These are phyloP conservation scores for Tringa solitaria DNA, from an alignment of 2,113 vertebrate species.

Conservation along the genomic window DNA sequence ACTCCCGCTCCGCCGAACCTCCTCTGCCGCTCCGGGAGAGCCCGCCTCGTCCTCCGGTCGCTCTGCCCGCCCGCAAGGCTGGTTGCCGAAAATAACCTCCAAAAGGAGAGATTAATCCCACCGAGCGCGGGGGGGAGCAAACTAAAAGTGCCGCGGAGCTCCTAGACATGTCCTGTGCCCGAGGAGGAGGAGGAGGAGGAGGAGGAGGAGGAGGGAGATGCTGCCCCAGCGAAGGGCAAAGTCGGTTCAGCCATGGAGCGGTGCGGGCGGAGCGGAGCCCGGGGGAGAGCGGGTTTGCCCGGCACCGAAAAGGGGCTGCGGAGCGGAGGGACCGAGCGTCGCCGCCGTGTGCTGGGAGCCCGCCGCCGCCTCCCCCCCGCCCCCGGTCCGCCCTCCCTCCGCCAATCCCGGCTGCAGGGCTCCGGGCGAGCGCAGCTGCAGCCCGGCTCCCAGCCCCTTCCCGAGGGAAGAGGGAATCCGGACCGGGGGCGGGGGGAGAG, in stretches of 20 bases:
- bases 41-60: background rate
- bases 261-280: background rate
- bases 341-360: background rate
- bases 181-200: background rate
- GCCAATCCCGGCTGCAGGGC: background rate
- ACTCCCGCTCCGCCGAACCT: background rate
- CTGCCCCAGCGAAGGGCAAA: background rate
- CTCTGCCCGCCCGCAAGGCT: background rate
- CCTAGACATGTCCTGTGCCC: background rate
- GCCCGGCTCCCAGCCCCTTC: background rate
- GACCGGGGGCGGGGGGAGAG: background rate
- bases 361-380: background rate
- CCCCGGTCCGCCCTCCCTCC: background rate
- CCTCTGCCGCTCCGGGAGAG: background rate
- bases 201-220: background rate
- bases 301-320: background rate
- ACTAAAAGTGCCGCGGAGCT: background rate
- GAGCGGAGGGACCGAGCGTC: background rate
- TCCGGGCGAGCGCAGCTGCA: conserved; percentile 2
- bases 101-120: background rate
- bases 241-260: background rate
- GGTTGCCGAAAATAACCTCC: conserved; percentile 37
- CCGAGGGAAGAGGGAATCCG: background rate
- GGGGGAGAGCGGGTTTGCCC: fast-evolving
- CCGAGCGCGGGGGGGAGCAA: background rate